phyloP scores from a whole-genome alignment of 64 coral and sea anemone species.

The Stichodactyla mertensii region DNA sequence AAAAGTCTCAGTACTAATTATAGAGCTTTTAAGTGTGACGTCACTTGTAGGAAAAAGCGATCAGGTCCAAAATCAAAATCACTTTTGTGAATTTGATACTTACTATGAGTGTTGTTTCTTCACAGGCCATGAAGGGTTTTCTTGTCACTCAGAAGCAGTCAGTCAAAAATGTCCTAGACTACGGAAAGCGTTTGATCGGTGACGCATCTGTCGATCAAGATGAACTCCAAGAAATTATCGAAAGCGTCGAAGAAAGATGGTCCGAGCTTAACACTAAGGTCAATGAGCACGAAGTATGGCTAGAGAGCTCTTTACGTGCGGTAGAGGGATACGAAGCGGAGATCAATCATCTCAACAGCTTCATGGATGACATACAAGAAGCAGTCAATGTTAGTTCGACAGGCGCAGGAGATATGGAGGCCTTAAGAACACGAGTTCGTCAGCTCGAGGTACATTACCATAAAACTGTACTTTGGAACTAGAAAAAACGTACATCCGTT shows the following conservation, averaged over 20 bases:
- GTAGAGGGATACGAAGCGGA: slow-evolving; percentile 53
- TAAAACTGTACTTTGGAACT: not conserved
- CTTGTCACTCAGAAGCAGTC: slow-evolving; percentile 63
- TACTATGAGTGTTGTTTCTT: not conserved
- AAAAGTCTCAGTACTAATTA: no score
- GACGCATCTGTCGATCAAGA: slow-evolving; percentile 66
- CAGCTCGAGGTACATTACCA: slow-evolving; percentile 42
- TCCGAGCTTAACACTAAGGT: slow-evolving; percentile 52
- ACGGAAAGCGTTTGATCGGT: slow-evolving; percentile 45
- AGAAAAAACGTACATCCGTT: no score
- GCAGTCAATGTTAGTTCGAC: slow-evolving; percentile 6
- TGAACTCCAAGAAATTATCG: slow-evolving; percentile 72
- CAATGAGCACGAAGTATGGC: slow-evolving; percentile 65
- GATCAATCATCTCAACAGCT: slow-evolving; percentile 41
- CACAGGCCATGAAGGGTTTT: slow-evolving; percentile 91
- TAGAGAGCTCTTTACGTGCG: slow-evolving; percentile 73
- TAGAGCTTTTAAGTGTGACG: no score
- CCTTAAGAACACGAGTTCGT: slow-evolving; percentile 28
- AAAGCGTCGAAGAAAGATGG: slow-evolving; percentile 66
- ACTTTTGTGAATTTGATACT: not conserved
- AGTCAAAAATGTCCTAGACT: slow-evolving; percentile 53
- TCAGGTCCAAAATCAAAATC: not conserved
- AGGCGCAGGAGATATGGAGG: slow-evolving; percentile 34
- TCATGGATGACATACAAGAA: slow-evolving; percentile 51
- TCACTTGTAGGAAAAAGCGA: no score